phyloP scores from a whole-genome alignment of 2,888 invertebrate species.

The Drosophila nr. medialis region DNA sequence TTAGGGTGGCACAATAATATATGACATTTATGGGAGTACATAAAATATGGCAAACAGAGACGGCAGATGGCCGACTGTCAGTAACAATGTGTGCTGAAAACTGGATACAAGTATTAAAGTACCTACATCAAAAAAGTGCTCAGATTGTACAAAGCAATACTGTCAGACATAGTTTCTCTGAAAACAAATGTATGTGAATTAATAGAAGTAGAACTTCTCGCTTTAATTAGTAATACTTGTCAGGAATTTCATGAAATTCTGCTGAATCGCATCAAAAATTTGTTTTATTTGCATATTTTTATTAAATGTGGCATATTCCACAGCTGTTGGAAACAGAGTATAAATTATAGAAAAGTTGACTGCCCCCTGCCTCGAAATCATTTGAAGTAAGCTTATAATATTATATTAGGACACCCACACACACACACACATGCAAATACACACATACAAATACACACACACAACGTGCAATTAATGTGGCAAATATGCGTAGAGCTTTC shows the following conservation, averaged over 20 bases:
- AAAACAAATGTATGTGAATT: background rate
- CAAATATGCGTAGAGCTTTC: constrained; percentile 60
- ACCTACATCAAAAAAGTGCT: background rate
- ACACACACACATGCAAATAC: background rate
- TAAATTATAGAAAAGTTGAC: constrained; percentile 23
- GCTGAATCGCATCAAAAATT: background rate
- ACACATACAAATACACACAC: constrained; percentile 3
- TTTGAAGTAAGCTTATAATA: constrained; percentile 36
- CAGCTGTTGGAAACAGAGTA: constrained; percentile 14
- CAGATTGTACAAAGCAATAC: no score
- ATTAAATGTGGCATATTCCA: background rate
- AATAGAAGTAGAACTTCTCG: background rate
- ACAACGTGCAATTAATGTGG: constrained; percentile 66
- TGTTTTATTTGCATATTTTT: background rate
- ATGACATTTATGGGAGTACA: constrained; percentile 71
- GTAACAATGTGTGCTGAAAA: constrained; percentile 12
- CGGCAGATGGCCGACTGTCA: constrained; percentile 2
- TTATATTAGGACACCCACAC: constrained; percentile 9
- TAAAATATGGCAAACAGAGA: constrained; percentile 48
- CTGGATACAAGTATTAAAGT: background rate
- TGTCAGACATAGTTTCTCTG: background rate
- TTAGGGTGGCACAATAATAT: constrained; percentile 64
- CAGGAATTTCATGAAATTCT: background rate
- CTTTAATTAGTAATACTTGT: background rate
- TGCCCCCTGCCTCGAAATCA: background rate